These are phyloP conservation scores for Geotrupes spiniger DNA, from an alignment of 2,888 invertebrate species.

Conservation along the genomic window DNA sequence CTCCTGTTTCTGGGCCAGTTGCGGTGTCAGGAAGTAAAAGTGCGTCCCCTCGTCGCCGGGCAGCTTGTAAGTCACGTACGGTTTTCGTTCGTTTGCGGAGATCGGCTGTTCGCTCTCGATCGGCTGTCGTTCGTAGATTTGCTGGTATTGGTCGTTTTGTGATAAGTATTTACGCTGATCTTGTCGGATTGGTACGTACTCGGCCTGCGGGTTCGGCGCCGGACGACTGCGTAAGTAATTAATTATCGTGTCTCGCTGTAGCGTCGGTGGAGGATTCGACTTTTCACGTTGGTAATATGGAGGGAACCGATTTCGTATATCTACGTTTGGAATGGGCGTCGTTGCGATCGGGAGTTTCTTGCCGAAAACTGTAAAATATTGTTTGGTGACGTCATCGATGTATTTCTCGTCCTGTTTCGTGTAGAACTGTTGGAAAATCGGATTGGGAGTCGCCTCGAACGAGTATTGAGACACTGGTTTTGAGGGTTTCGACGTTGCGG, in stretches of 20 bases:
- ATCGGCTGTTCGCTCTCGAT: conserved; percentile 24
- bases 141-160: conserved; percentile 26
- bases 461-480: conserved; percentile 38
- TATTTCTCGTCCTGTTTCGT: conserved; percentile 69
- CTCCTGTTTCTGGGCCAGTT: conserved; percentile 51
- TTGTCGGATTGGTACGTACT: conserved; percentile 51
- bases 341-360: conserved; percentile 60
- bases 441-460: conserved; percentile 47
- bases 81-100: conserved; percentile 49
- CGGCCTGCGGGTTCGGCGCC: conserved; percentile 55
- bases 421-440: conserved; percentile 60
- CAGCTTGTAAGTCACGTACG: conserved; percentile 68
- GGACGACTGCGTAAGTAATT: conserved; percentile 64
- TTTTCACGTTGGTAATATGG: neutral
- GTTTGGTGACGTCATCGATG: conserved; percentile 70
- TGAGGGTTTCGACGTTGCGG: conserved; percentile 19
- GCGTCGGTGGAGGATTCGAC: conserved; percentile 38
- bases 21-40: conserved; percentile 76
- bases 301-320: conserved; percentile 6
- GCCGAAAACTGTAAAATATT: conserved; percentile 72
- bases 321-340: conserved; percentile 42
- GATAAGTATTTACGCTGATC: conserved; percentile 9
- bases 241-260: conserved; percentile 67
- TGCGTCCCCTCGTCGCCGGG: conserved; percentile 76
- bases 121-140: too few species aligned